A percentile compares a stretch with the other conserved stretches of the same genome.
phyloP scores from a whole-genome alignment of 2,113 vertebrate genomes.

The Poeciliopsis retropinna region DNA sequence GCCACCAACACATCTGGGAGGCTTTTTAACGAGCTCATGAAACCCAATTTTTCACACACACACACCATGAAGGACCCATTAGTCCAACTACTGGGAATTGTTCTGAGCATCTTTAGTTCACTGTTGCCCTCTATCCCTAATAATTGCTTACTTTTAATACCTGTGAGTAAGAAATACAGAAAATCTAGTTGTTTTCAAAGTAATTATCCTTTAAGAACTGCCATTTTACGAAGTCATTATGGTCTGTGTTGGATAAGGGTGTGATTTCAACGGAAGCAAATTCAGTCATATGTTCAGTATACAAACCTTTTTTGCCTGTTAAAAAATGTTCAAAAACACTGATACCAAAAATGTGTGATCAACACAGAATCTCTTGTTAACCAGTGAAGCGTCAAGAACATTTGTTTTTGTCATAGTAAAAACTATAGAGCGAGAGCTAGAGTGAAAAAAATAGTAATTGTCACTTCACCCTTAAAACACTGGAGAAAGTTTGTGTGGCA shows the following conservation, averaged over 20 bases:
- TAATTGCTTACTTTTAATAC: not conserved
- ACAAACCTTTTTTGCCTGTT: not conserved
- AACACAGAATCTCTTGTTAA: no score
- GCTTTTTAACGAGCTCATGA: constrained; percentile 53
- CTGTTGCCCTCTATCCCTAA: not conserved
- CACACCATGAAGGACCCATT: constrained; percentile 11
- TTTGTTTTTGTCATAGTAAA: not conserved
- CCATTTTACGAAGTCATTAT: no score
- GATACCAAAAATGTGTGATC: no score
- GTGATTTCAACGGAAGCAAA: no score
- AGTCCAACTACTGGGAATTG: not conserved
- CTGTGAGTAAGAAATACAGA: not conserved
- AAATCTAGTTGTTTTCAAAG: no score
- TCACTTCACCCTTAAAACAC: not conserved
- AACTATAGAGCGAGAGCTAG: not conserved
- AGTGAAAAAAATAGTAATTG: not conserved
- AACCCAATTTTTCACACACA: constrained; percentile 25
- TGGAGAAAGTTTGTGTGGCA: not conserved
- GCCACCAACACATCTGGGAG: not conserved
- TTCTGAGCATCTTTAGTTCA: not conserved
- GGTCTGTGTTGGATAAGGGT: no score
- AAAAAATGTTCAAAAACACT: not conserved
- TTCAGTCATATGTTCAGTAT: not conserved
- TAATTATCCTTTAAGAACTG: no score
- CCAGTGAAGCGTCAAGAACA: no score